phyloP scores from a whole-genome alignment of 2,888 invertebrate genomes.

The Pseudococcus longispinus region DNA sequence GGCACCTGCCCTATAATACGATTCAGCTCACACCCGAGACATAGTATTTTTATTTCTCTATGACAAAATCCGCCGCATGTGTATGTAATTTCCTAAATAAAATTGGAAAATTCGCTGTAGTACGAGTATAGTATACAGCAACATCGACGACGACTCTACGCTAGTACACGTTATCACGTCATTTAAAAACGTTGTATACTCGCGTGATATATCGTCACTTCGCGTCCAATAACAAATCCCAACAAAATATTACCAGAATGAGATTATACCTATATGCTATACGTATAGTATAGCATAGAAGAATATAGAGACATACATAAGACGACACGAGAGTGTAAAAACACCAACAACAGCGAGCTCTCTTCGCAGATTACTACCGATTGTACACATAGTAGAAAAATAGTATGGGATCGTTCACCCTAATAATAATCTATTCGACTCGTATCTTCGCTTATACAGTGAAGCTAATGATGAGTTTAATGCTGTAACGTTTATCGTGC shows the following conservation, averaged over 20 bases:
- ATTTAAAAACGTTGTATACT: not conserved
- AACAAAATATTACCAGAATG: not conserved
- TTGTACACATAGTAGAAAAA: not conserved
- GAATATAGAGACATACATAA: not conserved
- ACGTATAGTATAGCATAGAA: too few relatives aligned
- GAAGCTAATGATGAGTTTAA: not conserved
- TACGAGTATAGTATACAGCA: too few relatives aligned
- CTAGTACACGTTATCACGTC: not conserved
- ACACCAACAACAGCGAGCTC: not conserved
- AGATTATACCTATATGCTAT: not conserved
- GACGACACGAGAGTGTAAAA: not conserved
- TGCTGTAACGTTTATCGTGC: not conserved
- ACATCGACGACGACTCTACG: not conserved
- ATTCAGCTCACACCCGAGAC: not conserved
- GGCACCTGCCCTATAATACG: not conserved
- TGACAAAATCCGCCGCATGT: not conserved
- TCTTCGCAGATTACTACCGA: not conserved
- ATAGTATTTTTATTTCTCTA: not conserved
- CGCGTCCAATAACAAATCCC: not conserved
- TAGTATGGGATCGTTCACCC: constrained; percentile 6
- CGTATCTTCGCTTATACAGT: not conserved
- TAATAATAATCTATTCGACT: constrained; percentile 5
- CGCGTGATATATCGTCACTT: not conserved
- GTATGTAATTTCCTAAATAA: not conserved
- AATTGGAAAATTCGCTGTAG: not conserved